Conservation (phyloP, 2,797 vertebrate species). For the Glyptemys insculpta region DNA sequence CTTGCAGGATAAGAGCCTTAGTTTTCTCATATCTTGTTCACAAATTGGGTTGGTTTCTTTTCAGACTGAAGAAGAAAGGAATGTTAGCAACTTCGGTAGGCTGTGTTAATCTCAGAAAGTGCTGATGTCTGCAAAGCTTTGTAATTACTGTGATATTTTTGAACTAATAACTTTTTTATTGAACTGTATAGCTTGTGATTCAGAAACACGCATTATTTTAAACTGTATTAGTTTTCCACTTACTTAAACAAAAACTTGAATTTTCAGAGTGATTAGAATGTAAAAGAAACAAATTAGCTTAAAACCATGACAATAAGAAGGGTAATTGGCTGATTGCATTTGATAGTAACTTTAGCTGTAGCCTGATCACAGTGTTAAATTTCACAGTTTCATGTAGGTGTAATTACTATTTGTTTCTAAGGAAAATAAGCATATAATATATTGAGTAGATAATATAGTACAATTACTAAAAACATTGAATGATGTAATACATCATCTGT, state of each 20-base stretch:
- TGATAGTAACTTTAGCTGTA: slow-evolving; percentile 25
- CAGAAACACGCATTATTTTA: slow-evolving; percentile 66
- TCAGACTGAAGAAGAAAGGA: slow-evolving; percentile 12
- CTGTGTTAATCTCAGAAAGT: slow-evolving; percentile 27
- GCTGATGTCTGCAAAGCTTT: slow-evolving; percentile 56
- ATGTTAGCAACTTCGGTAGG: slow-evolving; percentile 25
- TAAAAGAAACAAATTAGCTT: slow-evolving; percentile 38
- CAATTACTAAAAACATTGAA: slow-evolving; percentile 62
- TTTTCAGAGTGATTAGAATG: slow-evolving; percentile 47
- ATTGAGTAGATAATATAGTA: slow-evolving; percentile 43
- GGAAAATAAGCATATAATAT: slow-evolving; percentile 37
- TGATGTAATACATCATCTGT: slow-evolving; percentile 35
- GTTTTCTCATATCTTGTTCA: neutral
- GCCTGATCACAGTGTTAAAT: slow-evolving; percentile 32
- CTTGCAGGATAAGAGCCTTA: slow-evolving; percentile 1
- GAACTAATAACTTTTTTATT: slow-evolving; percentile 74
- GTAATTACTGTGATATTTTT: slow-evolving; percentile 77
- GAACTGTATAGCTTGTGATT: slow-evolving; percentile 73
- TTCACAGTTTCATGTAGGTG: slow-evolving; percentile 62
- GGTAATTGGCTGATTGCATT: slow-evolving; percentile 57
- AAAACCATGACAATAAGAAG: slow-evolving; percentile 60
- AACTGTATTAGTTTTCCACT: slow-evolving; percentile 59
- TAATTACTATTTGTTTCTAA: slow-evolving; percentile 58
- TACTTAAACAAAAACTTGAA: slow-evolving; percentile 66
- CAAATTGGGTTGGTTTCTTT: neutral